phyloP scores from a whole-genome alignment of 2,797 vertebrate genomes.

The Pipistrellus pipistrellus region DNA sequence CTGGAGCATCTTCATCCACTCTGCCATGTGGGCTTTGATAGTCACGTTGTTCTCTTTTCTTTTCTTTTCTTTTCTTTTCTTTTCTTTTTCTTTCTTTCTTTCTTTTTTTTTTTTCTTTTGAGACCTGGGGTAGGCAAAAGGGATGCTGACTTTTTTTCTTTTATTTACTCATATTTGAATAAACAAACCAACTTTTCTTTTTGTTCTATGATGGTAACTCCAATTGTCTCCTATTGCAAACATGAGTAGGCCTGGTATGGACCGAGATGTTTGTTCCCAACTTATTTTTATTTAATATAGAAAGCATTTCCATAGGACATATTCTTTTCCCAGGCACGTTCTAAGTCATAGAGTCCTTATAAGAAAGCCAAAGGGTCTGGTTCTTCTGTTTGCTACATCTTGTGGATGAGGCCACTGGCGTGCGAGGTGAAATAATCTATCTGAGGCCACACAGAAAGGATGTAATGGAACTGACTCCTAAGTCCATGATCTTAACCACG shows the following conservation, averaged over 20 bases:
- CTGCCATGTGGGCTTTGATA: neutral
- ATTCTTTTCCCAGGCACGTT: neutral
- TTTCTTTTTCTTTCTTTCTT: too few species aligned
- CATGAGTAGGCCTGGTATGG: too few species aligned
- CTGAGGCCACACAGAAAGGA: neutral
- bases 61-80: neutral
- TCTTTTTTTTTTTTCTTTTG: neutral
- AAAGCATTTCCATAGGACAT: neutral
- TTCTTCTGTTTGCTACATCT: neutral
- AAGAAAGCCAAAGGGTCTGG: neutral
- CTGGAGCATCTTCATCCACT: neutral
- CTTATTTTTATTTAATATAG: conserved; percentile 19
- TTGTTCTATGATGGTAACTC: neutral
- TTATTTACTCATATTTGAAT: neutral
- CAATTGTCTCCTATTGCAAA: neutral
- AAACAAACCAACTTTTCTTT: neutral
- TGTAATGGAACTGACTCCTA: neutral
- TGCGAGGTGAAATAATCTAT: neutral
- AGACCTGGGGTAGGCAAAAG: neutral
- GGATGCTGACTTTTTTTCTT: neutral
- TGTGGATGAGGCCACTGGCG: neutral
- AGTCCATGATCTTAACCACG: neutral
- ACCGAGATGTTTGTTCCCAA: neutral
- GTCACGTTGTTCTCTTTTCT: neutral
- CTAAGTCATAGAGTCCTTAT: neutral